Evolutionary conservation across 2,888 invertebrate genomes (phyloP), one percentile per base, ranked within the genome.

Genomic region (Stenodema calcarata): DNA sequence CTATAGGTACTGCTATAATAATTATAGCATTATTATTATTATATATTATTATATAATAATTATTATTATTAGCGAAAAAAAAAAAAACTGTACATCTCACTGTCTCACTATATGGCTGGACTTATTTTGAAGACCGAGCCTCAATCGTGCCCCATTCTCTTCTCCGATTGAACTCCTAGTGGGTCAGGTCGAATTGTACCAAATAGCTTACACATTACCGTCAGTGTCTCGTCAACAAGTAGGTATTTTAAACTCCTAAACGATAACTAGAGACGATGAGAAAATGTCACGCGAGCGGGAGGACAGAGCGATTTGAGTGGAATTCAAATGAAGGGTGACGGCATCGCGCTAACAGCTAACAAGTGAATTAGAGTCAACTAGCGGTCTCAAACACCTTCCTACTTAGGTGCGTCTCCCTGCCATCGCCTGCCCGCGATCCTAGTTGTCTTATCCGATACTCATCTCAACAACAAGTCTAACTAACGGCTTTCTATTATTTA

Each of bases 281-380:
- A 50, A 50, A 50, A 16, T 16, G n/a, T 50, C 50, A 50, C 50
- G 50, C 50, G 50, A 50, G n/a, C n/a, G 50, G 50, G 50, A 50
- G 50, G 50, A 27, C 23, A 18, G 30, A 75, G 75, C 75, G 75
- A 30, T 76, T 76, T 76, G 76, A 76, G 76, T 18, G 76, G 76
- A 76, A 76, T 76, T 76, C 42, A 42, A 76, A 76, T 76, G 76
- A 76, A 76, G 76, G 76, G 76, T 76, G 76, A 76, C 76, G 76
- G 30, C 76, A 76, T 41, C 76, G 27, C 70, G 50, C 50, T 50
- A 50, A 50, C 50, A 50, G 76, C 42, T 76, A 76, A 42, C 76
- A 18, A 76, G 76, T n/a, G 76, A 76, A 35, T 76, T 76, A 42
- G 76, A 27, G 76, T 76, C 76, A 76, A 76, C 76, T 30, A 76